A percentile compares a stretch with the other conserved stretches of the same genome.
These are phyloP conservation scores for Rhogogaster chlorosoma DNA, from an alignment of 2,888 invertebrate species.

Conservation along the genomic window DNA sequence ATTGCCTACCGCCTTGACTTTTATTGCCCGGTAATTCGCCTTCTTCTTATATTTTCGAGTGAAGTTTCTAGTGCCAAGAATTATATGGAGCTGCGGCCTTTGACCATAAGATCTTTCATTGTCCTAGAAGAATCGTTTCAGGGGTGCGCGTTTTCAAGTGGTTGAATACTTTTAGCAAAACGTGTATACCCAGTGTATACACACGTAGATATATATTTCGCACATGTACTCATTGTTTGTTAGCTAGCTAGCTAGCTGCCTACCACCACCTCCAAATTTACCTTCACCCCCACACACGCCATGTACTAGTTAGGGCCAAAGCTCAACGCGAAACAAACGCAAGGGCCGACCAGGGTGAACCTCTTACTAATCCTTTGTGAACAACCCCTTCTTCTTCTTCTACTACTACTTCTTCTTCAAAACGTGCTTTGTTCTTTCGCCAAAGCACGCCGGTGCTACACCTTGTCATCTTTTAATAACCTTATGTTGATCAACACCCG, in stretches of 20 bases:
- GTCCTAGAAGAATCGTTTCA: conserved; percentile 9
- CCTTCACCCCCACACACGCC: not conserved
- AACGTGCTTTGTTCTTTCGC: conserved; percentile 57
- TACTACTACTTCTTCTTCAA: not conserved
- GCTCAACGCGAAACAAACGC: conserved; percentile 45
- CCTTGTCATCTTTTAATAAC: conserved; percentile 58
- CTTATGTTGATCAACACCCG: conserved; percentile 57
- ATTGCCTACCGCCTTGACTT: not conserved
- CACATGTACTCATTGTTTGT: not conserved
- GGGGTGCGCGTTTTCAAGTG: not conserved
- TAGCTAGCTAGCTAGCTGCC: not conserved
- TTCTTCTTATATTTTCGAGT: not conserved
- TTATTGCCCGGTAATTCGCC: not conserved
- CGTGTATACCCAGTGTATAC: not conserved
- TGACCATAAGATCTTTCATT: conserved; percentile 37
- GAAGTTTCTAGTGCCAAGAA: not conserved
- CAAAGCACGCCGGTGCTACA: conserved; percentile 9
- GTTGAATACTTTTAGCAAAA: conserved; percentile 32
- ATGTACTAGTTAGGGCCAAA: conserved; percentile 46
- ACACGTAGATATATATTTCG: not conserved
- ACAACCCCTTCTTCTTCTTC: not conserved
- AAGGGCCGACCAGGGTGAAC: conserved; percentile 45
- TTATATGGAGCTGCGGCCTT: not conserved
- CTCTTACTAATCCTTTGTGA: conserved; percentile 48
- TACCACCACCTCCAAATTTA: not conserved